phyloP scores from a whole-genome alignment of 2,797 vertebrate genomes.

The Heterohyrax brucei region DNA sequence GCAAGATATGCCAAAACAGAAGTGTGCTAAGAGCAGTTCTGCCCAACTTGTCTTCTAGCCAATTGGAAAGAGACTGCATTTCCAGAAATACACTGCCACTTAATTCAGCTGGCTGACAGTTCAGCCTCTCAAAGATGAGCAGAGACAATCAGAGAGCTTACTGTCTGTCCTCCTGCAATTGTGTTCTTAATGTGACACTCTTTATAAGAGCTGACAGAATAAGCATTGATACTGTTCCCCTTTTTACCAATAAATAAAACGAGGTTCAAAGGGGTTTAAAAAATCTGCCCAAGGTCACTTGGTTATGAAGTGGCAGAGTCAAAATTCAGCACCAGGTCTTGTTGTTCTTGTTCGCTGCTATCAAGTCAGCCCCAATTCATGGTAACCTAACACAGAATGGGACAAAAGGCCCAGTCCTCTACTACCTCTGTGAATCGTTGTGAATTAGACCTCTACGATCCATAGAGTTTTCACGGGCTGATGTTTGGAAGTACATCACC shows the following conservation, averaged over 20 bases:
- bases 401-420: too few relatives aligned
- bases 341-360: too few relatives aligned
- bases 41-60: background rate
- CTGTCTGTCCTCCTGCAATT: background rate
- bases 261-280: background rate
- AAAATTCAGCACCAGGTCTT: background rate
- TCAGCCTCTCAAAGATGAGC: background rate
- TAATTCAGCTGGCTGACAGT: background rate
- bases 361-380: too few relatives aligned
- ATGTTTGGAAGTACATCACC: too few relatives aligned
- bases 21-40: too few relatives aligned
- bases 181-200: rapidly evolving
- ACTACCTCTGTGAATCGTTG: too few relatives aligned
- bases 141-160: too few relatives aligned
- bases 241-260: background rate
- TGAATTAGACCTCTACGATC: too few relatives aligned
- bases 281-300: background rate
- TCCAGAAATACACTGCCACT: background rate
- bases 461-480: too few relatives aligned
- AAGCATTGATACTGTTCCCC: background rate
- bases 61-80: background rate
- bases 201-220: background rate
- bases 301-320: background rate
- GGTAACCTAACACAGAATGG: too few relatives aligned
- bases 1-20: background rate